Evolutionary conservation across 2,888 invertebrate genomes (phyloP).

Genomic region (Matsumyia berberina): DNA sequence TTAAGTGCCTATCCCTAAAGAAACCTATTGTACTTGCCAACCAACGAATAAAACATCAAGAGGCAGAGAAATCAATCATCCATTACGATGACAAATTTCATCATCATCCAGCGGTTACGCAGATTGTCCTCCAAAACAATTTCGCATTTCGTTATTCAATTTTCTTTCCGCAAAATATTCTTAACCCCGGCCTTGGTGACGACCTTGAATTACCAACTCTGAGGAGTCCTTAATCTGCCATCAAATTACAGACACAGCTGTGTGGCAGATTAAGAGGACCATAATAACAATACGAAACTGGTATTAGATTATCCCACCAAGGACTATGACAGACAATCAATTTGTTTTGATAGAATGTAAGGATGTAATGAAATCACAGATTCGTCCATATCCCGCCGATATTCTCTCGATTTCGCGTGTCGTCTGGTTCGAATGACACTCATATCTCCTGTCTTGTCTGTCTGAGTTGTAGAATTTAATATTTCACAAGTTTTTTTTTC

Average conservation of each 20-base stretch:
- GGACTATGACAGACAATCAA: constrained; percentile 12
- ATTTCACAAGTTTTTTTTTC: background rate
- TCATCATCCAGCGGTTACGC: background rate
- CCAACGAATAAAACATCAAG: no score
- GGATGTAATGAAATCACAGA: constrained; percentile 1
- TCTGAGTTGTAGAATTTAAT: background rate
- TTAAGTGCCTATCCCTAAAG: no score
- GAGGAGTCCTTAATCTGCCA: background rate
- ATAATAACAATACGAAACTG: background rate
- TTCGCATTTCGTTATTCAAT: background rate
- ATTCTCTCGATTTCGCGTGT: background rate
- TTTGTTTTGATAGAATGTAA: background rate
- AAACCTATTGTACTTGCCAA: no score
- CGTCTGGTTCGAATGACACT: constrained; percentile 5
- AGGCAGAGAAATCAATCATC: background rate
- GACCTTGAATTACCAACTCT: background rate
- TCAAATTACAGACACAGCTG: background rate
- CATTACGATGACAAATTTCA: background rate
- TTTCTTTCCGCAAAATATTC: background rate
- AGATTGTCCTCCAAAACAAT: background rate
- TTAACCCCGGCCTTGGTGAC: background rate
- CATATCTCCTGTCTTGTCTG: background rate
- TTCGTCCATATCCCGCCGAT: background rate
- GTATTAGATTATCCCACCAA: background rate
- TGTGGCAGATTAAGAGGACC: background rate